Base-by-base conservation (phyloP, 2,797 vertebrate genomes). In the Pseudochromis fuscus region DNA sequence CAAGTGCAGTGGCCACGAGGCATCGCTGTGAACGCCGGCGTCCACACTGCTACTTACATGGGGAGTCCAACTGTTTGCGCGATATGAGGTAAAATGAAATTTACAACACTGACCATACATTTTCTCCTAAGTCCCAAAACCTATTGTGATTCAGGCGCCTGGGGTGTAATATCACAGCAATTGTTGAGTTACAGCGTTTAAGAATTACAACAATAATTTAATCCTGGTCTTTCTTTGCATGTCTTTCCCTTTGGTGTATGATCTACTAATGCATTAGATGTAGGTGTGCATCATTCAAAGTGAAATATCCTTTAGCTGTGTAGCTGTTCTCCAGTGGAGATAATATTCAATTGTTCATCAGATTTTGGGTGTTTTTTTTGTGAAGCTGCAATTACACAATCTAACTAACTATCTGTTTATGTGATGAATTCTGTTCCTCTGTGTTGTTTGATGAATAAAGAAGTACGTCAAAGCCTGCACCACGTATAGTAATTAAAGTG, bases 401-500 rank as follows among this genome's bases (percentile, higher is more conserved):
- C 93, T n/a, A n/a, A n/a, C 93, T 91, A 94, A 95, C 96, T 95
- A 97, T 99, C 95, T 92, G 95, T 98, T 98, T 96, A 94, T 94
- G 96, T 99, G 96, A 99, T 97, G 95, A 98, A 98, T 99, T 94
- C 94, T 91, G 87, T 93, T 95, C 94, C 94, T 93, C 92, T 91
- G 92, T 93, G 95, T 96, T 95, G 95, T 96, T 96, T 98, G 96
- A 99, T 97, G 96, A 98, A 98, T 98, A 98, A 97, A 95, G 95
- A 96, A 97, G 96, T 95, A 94, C 95, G 92, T 96, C 96, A 95
- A 96, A 93, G 93, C 95, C 93, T 95, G 95, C 95, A 94, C 96
- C 95, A 95, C 94, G 95, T 96, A 96, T 95, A 95, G 97, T 98
- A 99, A 99, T 99, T 99, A 99, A 98, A 97, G 96, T 99, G 98